Conservation (phyloP, 2,888 invertebrate species). For the Eupelmus urozonus region DNA sequence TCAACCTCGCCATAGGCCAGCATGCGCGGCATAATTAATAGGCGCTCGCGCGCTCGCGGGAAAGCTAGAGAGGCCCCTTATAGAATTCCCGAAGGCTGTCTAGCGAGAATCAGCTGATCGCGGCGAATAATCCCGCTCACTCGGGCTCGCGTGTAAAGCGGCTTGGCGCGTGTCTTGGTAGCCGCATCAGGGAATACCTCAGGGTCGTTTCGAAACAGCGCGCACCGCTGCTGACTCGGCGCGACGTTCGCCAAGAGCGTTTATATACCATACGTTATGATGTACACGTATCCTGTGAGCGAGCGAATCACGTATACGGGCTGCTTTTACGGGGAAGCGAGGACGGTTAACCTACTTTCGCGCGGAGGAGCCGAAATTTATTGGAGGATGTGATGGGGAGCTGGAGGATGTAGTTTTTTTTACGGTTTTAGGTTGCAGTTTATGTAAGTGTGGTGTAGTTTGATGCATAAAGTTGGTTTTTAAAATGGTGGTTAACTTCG, state of each 20-base stretch:
- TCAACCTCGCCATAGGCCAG: too few relatives aligned
- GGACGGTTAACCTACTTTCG: slow-evolving; percentile 14
- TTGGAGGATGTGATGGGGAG: neutral
- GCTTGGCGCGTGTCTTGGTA: neutral
- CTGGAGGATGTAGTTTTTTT: too few relatives aligned
- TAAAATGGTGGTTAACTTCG: too few relatives aligned
- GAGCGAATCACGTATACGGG: slow-evolving; percentile 5
- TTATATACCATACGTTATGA: neutral
- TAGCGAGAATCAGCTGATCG: slow-evolving; percentile 27
- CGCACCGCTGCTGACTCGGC: slow-evolving; percentile 11
- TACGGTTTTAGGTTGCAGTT: too few relatives aligned
- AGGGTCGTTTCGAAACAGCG: slow-evolving; percentile 31
- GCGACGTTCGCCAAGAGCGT: too few relatives aligned
- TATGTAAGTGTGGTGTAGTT: too few relatives aligned
- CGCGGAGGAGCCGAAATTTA: neutral
- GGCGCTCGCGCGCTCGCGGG: too few relatives aligned
- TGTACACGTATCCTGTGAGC: slow-evolving; percentile 1
- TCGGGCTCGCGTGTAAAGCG: neutral
- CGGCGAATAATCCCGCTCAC: neutral
- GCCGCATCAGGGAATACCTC: slow-evolving; percentile 36
- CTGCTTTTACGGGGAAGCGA: slow-evolving; percentile 34
- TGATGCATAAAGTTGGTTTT: too few relatives aligned
- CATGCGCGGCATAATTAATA: too few relatives aligned
- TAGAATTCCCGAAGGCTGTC: slow-evolving; percentile 43
- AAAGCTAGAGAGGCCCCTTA: slow-evolving; percentile 22